These are phyloP conservation scores for Littorina saxatilis DNA, from an alignment of 1,140 invertebrate species.

Conservation along the genomic window DNA sequence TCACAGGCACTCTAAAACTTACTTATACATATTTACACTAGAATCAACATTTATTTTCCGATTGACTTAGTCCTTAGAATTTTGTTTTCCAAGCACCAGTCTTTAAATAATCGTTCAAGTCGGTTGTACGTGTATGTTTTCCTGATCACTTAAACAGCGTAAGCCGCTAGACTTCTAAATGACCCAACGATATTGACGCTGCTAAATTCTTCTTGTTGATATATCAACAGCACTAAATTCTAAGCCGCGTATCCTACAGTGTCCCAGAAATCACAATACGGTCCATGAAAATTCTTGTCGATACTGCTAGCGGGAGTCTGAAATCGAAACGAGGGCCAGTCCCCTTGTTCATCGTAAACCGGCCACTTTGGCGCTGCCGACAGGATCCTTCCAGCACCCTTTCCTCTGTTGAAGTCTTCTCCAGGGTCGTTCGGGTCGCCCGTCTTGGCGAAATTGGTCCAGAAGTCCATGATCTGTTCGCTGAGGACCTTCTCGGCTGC, in stretches of 20 bases:
- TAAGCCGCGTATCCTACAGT: slow-evolving; percentile 53
- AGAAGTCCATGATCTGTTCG: slow-evolving; percentile 58
- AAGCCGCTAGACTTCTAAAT: too few species aligned
- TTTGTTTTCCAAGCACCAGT: too few species aligned
- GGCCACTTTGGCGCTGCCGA: slow-evolving; percentile 48
- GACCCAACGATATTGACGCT: too few species aligned
- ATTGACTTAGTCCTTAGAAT: too few species aligned
- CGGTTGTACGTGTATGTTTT: too few species aligned
- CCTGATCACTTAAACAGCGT: too few species aligned
- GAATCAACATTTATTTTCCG: too few species aligned
- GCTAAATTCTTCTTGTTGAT: too few species aligned
- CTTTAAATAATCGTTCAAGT: too few species aligned
- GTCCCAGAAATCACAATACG: slow-evolving; percentile 65
- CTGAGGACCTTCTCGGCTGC: slow-evolving; percentile 58
- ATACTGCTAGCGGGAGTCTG: slow-evolving; percentile 51
- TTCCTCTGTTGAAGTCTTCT: slow-evolving; percentile 4
- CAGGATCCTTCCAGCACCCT: background rate
- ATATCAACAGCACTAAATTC: too few species aligned
- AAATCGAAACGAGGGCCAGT: slow-evolving; percentile 51
- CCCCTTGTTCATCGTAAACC: slow-evolving; percentile 32
- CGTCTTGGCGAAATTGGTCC: slow-evolving; percentile 68
- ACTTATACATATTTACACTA: too few species aligned
- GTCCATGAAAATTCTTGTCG: slow-evolving; percentile 43
- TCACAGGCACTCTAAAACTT: too few species aligned
- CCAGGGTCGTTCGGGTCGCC: slow-evolving; percentile 55